Conservation (phyloP, 2,797 vertebrate genomes). For the Manis javanica region DNA sequence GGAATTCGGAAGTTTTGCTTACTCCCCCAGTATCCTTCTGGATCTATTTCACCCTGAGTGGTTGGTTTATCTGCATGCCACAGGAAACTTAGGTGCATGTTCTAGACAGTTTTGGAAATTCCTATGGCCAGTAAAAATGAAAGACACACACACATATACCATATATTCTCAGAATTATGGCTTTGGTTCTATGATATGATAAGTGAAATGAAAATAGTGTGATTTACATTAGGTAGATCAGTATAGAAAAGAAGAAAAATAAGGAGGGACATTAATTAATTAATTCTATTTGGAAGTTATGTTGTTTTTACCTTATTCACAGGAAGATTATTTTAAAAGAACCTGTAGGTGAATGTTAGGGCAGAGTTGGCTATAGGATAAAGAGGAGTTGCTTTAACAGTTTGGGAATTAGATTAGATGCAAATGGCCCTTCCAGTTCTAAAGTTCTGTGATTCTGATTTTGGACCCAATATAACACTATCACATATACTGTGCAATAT, state of each 20-base stretch:
- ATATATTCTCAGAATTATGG: slow-evolving; percentile 27
- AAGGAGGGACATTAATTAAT: neutral
- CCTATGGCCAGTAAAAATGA: neutral
- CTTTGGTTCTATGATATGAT: slow-evolving; percentile 20
- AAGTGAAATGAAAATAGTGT: slow-evolving; percentile 23
- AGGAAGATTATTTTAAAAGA: slow-evolving; percentile 54
- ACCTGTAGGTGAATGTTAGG: neutral
- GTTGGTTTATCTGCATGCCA: neutral
- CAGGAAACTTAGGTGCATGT: neutral
- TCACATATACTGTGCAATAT: neutral
- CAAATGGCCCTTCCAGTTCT: neutral
- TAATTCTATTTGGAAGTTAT: neutral
- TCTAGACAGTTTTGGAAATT: slow-evolving; percentile 24
- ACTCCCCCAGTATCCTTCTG: neutral
- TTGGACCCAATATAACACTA: neutral
- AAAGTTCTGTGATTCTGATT: slow-evolving; percentile 18
- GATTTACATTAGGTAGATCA: slow-evolving; percentile 25
- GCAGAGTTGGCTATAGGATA: neutral
- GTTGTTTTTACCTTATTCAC: neutral
- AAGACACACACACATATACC: neutral
- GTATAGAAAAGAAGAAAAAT: neutral
- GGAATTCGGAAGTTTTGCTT: neutral
- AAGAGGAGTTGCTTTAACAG: neutral
- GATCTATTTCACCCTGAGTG: neutral
- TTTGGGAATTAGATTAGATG: slow-evolving; percentile 1